Percentiles rank a stretch among this genome's conserved stretches.
Conservation (phyloP, 1,140 invertebrate genomes). For the Drosophila orosa region DNA sequence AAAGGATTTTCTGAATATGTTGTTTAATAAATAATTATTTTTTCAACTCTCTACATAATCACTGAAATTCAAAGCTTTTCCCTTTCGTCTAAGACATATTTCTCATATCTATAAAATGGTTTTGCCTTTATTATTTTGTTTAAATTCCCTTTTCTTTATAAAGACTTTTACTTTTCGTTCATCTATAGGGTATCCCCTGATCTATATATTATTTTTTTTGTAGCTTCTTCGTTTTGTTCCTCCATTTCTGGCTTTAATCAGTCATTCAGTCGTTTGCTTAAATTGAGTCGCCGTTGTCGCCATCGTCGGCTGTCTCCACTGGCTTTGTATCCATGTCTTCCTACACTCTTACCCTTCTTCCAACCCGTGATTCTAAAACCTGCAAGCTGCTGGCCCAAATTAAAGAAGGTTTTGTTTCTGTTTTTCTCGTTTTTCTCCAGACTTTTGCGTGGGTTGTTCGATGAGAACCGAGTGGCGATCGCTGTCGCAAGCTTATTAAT, state of each 20-base stretch:
- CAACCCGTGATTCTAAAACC: conserved; percentile 1
- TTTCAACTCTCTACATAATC: no score
- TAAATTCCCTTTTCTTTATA: neutral
- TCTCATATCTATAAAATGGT: neutral
- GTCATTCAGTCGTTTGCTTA: conserved; percentile 75
- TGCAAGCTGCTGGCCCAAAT: conserved; percentile 29
- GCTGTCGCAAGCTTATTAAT: conserved; percentile 69
- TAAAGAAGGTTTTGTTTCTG: conserved; percentile 23
- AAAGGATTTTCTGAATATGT: no score
- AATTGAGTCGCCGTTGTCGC: conserved; percentile 69
- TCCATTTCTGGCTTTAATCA: conserved; percentile 65
- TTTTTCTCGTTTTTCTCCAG: conserved; percentile 12
- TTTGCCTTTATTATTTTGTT: neutral
- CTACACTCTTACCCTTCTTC: conserved; percentile 6
- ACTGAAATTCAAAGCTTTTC: neutral
- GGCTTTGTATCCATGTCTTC: conserved; percentile 34
- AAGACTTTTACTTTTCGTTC: neutral
- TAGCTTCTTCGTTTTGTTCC: conserved; percentile 17
- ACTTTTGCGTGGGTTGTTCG: conserved; percentile 60
- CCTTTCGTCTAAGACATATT: neutral
- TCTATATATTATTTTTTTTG: neutral
- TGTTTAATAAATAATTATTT: no score
- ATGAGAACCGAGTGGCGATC: conserved; percentile 51
- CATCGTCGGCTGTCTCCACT: conserved; percentile 31
- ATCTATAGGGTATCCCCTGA: conserved; percentile 1